These are phyloP conservation scores for Lethrus apterus DNA, from an alignment of 1,140 invertebrate genomes.

Conservation along the genomic window DNA sequence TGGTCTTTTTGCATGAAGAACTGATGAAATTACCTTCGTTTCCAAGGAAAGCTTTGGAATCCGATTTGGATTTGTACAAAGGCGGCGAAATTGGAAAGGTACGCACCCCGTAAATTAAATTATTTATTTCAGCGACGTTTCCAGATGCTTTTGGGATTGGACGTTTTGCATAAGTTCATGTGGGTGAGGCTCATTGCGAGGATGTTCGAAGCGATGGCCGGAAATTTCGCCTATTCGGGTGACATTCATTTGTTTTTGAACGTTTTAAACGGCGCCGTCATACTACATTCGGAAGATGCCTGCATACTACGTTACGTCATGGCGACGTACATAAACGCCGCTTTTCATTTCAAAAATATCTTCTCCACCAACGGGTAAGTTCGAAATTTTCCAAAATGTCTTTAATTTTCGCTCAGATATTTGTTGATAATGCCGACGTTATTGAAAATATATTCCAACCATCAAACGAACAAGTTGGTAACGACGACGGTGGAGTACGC, in stretches of 20 bases:
- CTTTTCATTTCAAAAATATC: conserved; percentile 97
- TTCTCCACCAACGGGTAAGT: conserved; percentile 91
- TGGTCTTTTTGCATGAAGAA: conserved; percentile 98
- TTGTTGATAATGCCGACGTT: conserved; percentile 96
- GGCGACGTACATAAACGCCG: conserved; percentile 95
- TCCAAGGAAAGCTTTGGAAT: conserved; percentile 94
- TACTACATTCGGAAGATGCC: conserved; percentile 93
- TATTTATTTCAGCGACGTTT: conserved; percentile 9
- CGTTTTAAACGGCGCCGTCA: conserved; percentile 94
- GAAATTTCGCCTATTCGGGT: conserved; percentile 94
- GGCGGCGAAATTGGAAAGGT: conserved; percentile 84
- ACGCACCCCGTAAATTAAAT: conserved; percentile 25
- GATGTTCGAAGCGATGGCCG: conserved; percentile 98
- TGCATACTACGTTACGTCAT: conserved; percentile 92
- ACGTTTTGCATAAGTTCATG: conserved; percentile 97
- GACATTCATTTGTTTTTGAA: conserved; percentile 97
- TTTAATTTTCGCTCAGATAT: conserved; percentile 57
- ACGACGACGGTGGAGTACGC: conserved; percentile 95
- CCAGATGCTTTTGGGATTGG: conserved; percentile 70
- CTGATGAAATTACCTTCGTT: conserved; percentile 97
- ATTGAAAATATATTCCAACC: conserved; percentile 92
- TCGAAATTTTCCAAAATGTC: conserved; percentile 18
- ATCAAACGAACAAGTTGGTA: conserved; percentile 93
- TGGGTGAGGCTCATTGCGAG: conserved; percentile 94
- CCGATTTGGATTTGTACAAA: conserved; percentile 89